phyloP scores from a whole-genome alignment of 2,888 invertebrate species.

The Idaea biselata region DNA sequence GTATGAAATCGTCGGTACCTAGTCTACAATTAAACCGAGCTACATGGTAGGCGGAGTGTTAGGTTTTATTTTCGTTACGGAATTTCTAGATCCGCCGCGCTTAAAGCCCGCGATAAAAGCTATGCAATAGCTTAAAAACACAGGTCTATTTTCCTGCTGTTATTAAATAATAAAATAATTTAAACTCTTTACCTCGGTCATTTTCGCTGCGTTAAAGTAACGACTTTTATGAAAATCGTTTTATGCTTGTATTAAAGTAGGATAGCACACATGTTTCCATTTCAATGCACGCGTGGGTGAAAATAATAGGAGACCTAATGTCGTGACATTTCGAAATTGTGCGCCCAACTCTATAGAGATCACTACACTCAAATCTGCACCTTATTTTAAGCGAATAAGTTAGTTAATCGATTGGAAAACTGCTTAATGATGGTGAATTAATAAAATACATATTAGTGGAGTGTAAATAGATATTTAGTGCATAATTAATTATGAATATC shows the following conservation, averaged over 20 bases:
- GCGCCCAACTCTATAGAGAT: constrained; percentile 26
- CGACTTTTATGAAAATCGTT: constrained; percentile 3
- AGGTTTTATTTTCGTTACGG: no score
- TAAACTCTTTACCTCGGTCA: neutral
- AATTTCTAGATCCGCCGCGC: no score
- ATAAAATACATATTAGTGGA: neutral
- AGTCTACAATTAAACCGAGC: no score
- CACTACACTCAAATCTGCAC: constrained; percentile 12
- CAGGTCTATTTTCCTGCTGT: no score
- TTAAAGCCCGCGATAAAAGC: no score
- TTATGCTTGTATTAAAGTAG: neutral
- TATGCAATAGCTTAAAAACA: no score
- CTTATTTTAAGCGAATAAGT: constrained; percentile 10
- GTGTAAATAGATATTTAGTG: constrained; percentile 1
- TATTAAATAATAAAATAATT: no score
- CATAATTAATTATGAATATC: constrained; percentile 1
- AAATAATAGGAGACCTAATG: constrained; percentile 56
- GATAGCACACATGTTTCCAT: constrained; percentile 12
- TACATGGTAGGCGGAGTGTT: no score
- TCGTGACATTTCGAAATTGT: constrained; percentile 67
- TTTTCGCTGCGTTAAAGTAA: constrained; percentile 13
- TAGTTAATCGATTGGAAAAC: constrained; percentile 11
- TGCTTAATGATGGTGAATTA: constrained; percentile 14
- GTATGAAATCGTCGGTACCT: no score
- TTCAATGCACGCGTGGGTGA: constrained; percentile 66